Base-by-base conservation (phyloP, 2,888 invertebrate species). In the Itoplectis maculator region DNA sequence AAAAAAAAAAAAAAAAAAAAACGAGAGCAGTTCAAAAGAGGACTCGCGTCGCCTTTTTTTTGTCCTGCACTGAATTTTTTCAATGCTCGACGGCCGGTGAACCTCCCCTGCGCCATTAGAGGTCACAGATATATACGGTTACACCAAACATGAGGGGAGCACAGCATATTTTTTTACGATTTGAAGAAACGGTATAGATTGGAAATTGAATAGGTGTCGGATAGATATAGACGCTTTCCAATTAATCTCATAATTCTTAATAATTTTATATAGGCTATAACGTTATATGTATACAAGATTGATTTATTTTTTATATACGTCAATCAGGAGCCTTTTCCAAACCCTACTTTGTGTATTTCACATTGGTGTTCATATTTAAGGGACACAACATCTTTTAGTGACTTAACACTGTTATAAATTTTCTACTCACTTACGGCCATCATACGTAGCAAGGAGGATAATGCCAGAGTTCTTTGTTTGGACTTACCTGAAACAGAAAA, bases 401-500 rank as follows among this genome's bases (percentile, higher is more conserved):
- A 29, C 29, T 11, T 23, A 9, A 20, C 7, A 51, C 13, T 23
- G 23, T 54, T 23, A 23, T 54, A 23, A 23, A 54, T 54, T 8
- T 13, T 4, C 3, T 54, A 54, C 54, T 54, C 13, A 54, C 54
- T 54, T 11, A 13, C 3, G 1, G 20, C 11, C 23, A 8, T 54
- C 9, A 54, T 9, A 18, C 11, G 23, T 23, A 20, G 20, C 23
- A 8, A 35, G 15, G 7, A 59, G 2, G 35, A 59, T 0, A 35
- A 35, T 11, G 49, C 40, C 20, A 13, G 29, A 7, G 37, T 40
- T 37, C 15, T n/a, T 40, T 54, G 54, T 15, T 9, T 47, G 29
- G 49, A 83, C 84, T 84, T 82, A 84, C 84, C 84, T 84, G 76
- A n/a, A 84, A 84, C 84, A 84, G 15, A 79, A 80, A 80, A 13